phyloP scores from a whole-genome alignment of 2,888 invertebrate genomes.

The Caenorhabditis macrosperma region DNA sequence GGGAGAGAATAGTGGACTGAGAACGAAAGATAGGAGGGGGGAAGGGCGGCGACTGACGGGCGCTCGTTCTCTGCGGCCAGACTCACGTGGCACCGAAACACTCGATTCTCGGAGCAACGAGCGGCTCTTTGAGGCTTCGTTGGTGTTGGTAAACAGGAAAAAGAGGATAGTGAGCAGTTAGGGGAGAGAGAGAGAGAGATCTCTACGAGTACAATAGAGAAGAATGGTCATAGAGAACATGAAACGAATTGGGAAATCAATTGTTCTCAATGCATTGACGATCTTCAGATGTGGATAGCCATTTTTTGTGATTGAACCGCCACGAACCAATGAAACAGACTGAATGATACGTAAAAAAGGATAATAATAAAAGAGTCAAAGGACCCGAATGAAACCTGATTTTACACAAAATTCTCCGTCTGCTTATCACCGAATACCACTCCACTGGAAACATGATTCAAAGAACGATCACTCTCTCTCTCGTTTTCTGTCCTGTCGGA shows the following conservation, averaged over 20 bases:
- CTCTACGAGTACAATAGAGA: background rate
- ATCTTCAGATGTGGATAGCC: no score
- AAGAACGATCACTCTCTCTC: no score
- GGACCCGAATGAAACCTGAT: constrained; percentile 4
- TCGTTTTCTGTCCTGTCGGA: no score
- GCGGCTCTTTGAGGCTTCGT: constrained; percentile 26
- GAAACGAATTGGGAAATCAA: background rate
- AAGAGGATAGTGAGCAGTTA: background rate
- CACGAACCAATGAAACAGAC: no score
- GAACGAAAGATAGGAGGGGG: constrained; percentile 17
- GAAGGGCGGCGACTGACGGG: constrained; percentile 10
- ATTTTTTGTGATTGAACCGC: no score
- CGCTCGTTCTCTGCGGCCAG: constrained; percentile 46
- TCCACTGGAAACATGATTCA: no score
- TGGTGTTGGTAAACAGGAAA: background rate
- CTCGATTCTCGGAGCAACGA: constrained; percentile 22
- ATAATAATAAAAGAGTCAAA: background rate
- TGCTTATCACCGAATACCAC: no score
- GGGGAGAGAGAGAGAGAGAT: background rate
- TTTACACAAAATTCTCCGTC: constrained; percentile 2
- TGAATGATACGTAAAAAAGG: no score
- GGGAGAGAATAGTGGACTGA: constrained; percentile 35
- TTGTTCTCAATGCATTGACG: no score
- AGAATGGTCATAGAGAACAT: background rate
- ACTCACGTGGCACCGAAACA: constrained; percentile 43